Evolutionary conservation across 1,140 invertebrate genomes (phyloP), one percentile per base, ranked within the genome.

Genomic region (Lordiphosa mommai): DNA sequence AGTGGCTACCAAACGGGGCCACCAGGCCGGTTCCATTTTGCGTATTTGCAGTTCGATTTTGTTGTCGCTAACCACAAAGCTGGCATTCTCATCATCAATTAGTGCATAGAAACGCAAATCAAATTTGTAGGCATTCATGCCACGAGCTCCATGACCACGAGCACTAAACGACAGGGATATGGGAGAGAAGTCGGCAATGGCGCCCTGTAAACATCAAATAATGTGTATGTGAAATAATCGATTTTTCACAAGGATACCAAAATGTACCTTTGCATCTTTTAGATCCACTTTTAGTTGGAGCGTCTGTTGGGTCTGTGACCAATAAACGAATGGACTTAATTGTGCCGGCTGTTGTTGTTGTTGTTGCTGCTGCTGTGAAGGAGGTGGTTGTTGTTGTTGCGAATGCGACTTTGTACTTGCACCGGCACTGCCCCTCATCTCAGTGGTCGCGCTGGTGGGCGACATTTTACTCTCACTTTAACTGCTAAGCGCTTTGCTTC

Each of bases 311-410:
- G 94, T 96, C 92, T 98, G 96, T 8, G 96, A 95, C 96, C 96
- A 98, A 89, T 96, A 97, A 0, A 98, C 95, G 89, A 97, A 96
- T 2, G 96, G 96, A 88, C 93, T 95, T 33, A 93, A 47, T 36
- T 72, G 58, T 7, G 41, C 51, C 64, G n/a, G 64, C 16, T 3
- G 58, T 7, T 10, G 23, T 9, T 64, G 20, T 23, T 23, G 20
- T 23, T 5, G 20, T 23, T 5, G 20, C 6, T 23, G 20, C 1
- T 23, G 20, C 6, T 5, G 4, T 23, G 20, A 1, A 1, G 2
- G 20, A 4, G 2, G 20, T 23, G 2, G 20, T 23, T 4, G 20
- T 23, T 4, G 20, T 23, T 23, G 20, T 23, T 23, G 20, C 20
- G 20, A 23, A 23, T 23, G 20, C 20, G 20, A 23, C 3, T 23